These are phyloP conservation scores for Magallana angulata DNA, from an alignment of 1,140 invertebrate genomes.

Conservation along the genomic window DNA sequence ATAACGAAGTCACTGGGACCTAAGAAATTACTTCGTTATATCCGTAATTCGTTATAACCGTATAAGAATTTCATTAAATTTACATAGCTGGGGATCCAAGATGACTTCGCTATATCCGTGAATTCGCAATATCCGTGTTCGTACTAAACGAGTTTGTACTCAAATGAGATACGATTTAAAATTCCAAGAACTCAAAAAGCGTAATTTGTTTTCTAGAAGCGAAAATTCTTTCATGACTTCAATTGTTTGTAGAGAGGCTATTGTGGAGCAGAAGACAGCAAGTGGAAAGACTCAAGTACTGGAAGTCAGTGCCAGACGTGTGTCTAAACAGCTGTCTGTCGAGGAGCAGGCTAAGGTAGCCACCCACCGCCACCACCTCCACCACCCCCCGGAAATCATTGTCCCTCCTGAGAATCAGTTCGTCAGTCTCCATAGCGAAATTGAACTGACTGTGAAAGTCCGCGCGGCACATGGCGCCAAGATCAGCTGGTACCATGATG, in stretches of 20 bases:
- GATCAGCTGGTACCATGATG: conserved; percentile 49
- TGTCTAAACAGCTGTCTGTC: conserved; percentile 11
- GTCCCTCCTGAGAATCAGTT: conserved; percentile 40
- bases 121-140: no score
- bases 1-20: no score
- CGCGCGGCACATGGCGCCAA: conserved; percentile 46
- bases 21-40: no score
- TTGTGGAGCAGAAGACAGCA: conserved; percentile 37
- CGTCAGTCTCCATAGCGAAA: conserved; percentile 45
- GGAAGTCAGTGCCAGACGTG: conserved; percentile 36
- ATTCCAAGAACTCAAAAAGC: no score
- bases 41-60: no score
- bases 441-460: conserved; percentile 48
- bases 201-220: no score
- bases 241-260: conserved; percentile 1
- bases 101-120: no score
- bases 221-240: no score
- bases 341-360: not conserved
- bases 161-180: no score
- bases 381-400: conserved; percentile 53
- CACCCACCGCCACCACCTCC: conserved; percentile 26
- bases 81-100: no score
- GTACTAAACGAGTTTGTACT: no score
- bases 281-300: not conserved
- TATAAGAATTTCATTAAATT: no score